A percentile compares a stretch with the other conserved stretches of the same genome.
These are phyloP conservation scores for Rhopalosiphum nymphaeae DNA, from an alignment of 2,888 invertebrate genomes.

Conservation along the genomic window DNA sequence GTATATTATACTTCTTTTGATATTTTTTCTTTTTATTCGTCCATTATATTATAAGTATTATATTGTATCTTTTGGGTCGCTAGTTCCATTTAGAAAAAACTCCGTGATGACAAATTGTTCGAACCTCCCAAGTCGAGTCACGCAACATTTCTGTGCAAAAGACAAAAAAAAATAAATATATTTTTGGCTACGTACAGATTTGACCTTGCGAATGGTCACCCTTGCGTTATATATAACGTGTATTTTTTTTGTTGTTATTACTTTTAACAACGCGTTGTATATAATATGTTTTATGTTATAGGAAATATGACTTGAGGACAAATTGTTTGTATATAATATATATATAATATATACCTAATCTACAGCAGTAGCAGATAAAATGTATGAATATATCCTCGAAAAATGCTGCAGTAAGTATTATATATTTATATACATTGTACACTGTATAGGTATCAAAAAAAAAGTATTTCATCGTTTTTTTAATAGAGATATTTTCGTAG, in stretches of 20 bases:
- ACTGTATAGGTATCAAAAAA: not conserved
- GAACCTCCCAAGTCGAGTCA: slow-evolving; percentile 62
- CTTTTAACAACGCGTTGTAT: not conserved
- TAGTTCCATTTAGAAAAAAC: slow-evolving; percentile 7
- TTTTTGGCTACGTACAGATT: not conserved
- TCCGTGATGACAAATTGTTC: slow-evolving; percentile 61
- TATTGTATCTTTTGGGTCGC: not conserved
- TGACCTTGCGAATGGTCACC: slow-evolving; percentile 49
- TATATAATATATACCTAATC: not conserved
- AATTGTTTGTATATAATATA: slow-evolving; percentile 24
- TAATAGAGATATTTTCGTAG: not conserved
- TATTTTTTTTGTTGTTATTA: slow-evolving; percentile 13
- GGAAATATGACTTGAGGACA: slow-evolving; percentile 52
- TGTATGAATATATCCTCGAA: slow-evolving; percentile 24
- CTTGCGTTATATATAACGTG: slow-evolving; percentile 35
- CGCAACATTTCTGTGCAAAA: slow-evolving; percentile 10
- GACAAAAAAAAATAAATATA: slow-evolving; percentile 24
- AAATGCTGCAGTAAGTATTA: not conserved
- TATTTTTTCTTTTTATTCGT: slow-evolving; percentile 38
- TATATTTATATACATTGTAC: not conserved
- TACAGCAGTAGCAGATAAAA: not conserved
- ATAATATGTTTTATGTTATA: not conserved
- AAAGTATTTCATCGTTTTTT: not conserved
- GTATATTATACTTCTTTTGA: slow-evolving; percentile 35
- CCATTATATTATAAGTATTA: not conserved